A percentile compares a stretch with the other conserved stretches of the same genome.
Conservation (phyloP, 64 coral and sea anemone genomes). For the Dendrophyllia cribrosa region DNA sequence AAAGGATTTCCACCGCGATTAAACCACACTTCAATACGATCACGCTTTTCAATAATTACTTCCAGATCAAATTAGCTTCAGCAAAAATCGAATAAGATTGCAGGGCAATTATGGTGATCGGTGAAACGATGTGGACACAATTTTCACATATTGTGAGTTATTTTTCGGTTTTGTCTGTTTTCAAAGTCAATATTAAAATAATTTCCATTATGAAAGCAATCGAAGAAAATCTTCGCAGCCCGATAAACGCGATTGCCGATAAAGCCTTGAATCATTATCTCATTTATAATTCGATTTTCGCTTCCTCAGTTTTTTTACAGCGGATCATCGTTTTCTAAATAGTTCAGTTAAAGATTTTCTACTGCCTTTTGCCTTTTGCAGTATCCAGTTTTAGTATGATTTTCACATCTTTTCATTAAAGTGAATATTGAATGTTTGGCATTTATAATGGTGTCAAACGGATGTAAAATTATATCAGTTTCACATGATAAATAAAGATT, state of each 20-base stretch:
- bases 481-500: not conserved
- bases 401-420: not conserved
- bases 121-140: not conserved
- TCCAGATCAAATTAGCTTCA: not conserved
- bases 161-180: not conserved
- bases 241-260: no score
- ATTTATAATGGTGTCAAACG: not conserved
- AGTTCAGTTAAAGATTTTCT: no score
- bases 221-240: no score
- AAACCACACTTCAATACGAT: no score
- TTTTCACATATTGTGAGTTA: not conserved
- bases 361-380: no score
- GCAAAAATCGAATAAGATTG: not conserved
- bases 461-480: not conserved
- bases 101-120: not conserved
- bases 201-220: no score
- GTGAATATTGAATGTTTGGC: not conserved
- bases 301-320: no score
- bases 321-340: no score
- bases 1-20: not conserved
- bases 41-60: not conserved
- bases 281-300: no score
- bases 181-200: not conserved
- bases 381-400: not conserved
- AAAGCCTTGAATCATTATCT: no score